Evolutionary conservation across 2,888 invertebrate species (phyloP), one percentile per base, ranked within the genome.

Genomic region (Galeruca laticollis): DNA sequence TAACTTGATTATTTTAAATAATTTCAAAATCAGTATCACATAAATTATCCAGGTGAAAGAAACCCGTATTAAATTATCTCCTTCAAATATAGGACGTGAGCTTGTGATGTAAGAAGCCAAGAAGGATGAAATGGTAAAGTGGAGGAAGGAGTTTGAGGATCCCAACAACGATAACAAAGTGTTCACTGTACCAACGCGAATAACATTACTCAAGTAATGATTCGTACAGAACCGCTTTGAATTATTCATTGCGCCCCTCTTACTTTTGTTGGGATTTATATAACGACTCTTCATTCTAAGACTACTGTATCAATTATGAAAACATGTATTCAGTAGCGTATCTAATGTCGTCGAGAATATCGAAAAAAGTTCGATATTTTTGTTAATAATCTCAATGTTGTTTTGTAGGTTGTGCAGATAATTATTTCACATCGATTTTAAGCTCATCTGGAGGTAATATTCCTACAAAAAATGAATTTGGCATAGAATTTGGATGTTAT

Each of bases 201-300:
- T 82, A 81, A 81, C 82, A 81, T 81, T 82, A 80, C 79, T 82
- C 83, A 81, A 82, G 84, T 85, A 85, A 85, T 85, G 85, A 84
- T 85, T 84, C 85, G 84, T 85, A 82, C 81, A 84, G 81, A 78
- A 75, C 72, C 76, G 77, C 78, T 83, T 59, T 85, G 84, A 85
- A 85, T 85, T 82, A 85, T 84, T 84, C 84, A 85, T 80, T 81
- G 79, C 75, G 70, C 75, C 79, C 76, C 78, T 75, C 73, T 71
- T 65, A 69, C 61, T 74, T 76, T 75, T 73, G 74, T 72, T 73
- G 70, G 74, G 73, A 77, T 77, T 77, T 73, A 73, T 71, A 74
- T 61, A 75, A 76, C 77, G 69, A 76, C 66, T 73, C 73, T 68
- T 68, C 72, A 78, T 77, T 75, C 76, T 74, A 69, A 73, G 73